phyloP scores from a whole-genome alignment of 2,888 invertebrate genomes.

The Lasius fuliginosus region DNA sequence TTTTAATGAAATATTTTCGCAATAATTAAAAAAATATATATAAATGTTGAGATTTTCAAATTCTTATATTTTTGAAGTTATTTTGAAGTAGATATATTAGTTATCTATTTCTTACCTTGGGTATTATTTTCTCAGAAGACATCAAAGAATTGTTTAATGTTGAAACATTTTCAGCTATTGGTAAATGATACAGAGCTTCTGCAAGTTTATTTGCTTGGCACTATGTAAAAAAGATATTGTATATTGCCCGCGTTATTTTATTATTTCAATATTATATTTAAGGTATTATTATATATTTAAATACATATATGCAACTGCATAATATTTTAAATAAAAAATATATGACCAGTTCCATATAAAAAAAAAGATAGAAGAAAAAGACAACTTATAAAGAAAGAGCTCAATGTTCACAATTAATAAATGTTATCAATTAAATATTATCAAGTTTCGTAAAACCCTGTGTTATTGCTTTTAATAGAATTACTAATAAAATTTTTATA shows the following conservation, averaged over 20 bases:
- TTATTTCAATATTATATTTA: background rate
- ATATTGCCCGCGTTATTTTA: background rate
- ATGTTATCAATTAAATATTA: background rate
- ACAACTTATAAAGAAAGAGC: background rate
- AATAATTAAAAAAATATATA: background rate
- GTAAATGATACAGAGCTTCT: slow-evolving; percentile 51
- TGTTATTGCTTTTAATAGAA: background rate
- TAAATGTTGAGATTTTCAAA: background rate
- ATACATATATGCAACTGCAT: background rate
- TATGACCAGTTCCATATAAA: background rate
- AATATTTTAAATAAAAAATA: background rate
- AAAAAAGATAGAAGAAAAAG: background rate
- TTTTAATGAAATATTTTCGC: background rate
- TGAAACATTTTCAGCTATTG: slow-evolving; percentile 57
- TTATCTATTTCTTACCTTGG: slow-evolving; percentile 59
- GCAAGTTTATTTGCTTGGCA: slow-evolving; percentile 53
- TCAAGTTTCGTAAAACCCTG: background rate
- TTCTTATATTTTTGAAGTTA: slow-evolving; percentile 1
- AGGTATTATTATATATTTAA: background rate
- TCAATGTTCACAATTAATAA: background rate
- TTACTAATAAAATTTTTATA: background rate
- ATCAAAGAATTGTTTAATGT: background rate
- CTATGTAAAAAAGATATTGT: slow-evolving; percentile 24
- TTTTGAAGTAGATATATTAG: background rate
- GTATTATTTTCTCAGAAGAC: background rate